A percentile compares a stretch with the other conserved stretches of the same genome.
Conservation (phyloP, 2,113 vertebrate species). For the Zootoca vivipara region DNA sequence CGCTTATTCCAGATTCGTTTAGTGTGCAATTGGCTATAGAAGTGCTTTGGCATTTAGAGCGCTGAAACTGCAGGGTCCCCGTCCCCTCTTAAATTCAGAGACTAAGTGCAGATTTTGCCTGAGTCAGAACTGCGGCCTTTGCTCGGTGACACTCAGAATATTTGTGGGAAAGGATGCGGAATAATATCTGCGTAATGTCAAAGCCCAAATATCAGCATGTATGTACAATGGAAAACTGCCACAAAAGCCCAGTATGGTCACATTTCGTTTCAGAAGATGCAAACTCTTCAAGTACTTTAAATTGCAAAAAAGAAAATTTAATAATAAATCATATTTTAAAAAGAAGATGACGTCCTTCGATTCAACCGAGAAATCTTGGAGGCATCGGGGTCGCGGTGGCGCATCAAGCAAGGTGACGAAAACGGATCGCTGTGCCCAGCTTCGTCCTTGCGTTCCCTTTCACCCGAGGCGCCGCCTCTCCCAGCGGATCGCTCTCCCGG, state of each 20-base stretch:
- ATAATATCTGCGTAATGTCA: neutral
- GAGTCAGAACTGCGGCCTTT: neutral
- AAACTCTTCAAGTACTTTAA: neutral
- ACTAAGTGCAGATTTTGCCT: neutral
- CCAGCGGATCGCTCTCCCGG: no score
- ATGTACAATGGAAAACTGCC: neutral
- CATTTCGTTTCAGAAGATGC: neutral
- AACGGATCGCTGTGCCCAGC: no score
- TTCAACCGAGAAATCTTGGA: no score
- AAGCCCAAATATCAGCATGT: neutral
- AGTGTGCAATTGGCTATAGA: neutral
- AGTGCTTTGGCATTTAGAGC: neutral
- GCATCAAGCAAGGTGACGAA: no score
- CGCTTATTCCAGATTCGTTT: neutral
- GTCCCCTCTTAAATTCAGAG: no score
- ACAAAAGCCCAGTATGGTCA: neutral
- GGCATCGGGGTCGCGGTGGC: no score
- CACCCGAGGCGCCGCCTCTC: no score
- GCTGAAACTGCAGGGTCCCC: neutral
- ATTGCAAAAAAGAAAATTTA: no score
- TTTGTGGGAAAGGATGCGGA: neutral
- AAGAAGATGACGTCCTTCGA: no score
- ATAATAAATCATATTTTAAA: no score
- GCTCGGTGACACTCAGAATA: neutral
- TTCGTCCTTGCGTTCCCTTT: no score